Conservation (phyloP, 2,113 vertebrate species). For the Sclerurus mexicanus region DNA sequence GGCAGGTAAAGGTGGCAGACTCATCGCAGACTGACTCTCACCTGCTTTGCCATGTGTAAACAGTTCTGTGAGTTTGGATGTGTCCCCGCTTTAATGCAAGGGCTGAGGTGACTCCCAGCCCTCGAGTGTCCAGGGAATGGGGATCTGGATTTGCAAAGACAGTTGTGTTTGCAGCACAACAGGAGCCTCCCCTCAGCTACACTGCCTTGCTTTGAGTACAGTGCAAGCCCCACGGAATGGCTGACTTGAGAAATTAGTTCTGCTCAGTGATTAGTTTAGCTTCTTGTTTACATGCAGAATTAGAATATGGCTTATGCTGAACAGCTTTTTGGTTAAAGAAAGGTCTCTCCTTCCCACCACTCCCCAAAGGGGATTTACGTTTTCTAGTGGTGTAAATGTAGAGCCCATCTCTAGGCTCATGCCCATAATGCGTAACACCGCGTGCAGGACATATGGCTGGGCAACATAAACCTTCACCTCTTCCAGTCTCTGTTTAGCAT, state of each 20-base stretch:
- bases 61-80: rapidly evolving
- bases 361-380: neutral
- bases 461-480: neutral
- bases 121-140: rapidly evolving
- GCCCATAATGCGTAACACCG: neutral
- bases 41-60: neutral
- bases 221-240: neutral
- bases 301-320: neutral
- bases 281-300: neutral
- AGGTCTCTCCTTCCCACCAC: neutral
- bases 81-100: neutral
- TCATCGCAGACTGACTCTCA: neutral
- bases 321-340: neutral
- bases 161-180: neutral
- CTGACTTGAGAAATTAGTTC: neutral
- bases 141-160: rapidly evolving
- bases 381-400: neutral
- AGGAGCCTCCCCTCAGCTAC: neutral
- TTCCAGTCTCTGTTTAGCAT: neutral
- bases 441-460: neutral
- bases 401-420: neutral
- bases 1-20: neutral
- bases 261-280: neutral
- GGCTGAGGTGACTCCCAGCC: neutral
- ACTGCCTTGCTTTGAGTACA: neutral